A percentile compares a stretch with the other conserved stretches of the same genome.
phyloP scores from a whole-genome alignment of 2,888 invertebrate genomes.

The Dioctria linearis region DNA sequence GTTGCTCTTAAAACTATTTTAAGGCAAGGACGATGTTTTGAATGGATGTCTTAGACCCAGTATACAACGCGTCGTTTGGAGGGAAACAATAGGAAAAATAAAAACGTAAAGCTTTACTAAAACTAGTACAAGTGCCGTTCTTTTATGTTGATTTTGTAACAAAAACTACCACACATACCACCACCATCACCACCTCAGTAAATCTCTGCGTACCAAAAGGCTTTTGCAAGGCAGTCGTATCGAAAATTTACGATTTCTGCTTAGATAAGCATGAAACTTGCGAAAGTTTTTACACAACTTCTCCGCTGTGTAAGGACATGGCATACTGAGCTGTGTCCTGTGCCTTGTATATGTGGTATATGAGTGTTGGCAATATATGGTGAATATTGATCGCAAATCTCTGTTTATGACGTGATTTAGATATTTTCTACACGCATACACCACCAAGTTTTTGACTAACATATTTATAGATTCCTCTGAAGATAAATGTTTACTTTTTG shows the following conservation, averaged over 20 bases:
- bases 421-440: slow-evolving; percentile 39
- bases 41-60: slow-evolving; percentile 5
- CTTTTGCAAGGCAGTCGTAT: slow-evolving; percentile 53
- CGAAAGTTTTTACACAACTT: slow-evolving; percentile 50
- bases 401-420: slow-evolving; percentile 53
- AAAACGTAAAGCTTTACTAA: neutral
- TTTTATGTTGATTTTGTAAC: slow-evolving; percentile 47
- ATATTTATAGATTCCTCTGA: slow-evolving; percentile 45
- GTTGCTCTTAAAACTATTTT: slow-evolving; percentile 1
- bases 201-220: slow-evolving; percentile 47
- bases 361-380: slow-evolving; percentile 47
- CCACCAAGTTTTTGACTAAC: slow-evolving; percentile 26
- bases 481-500: slow-evolving; percentile 29
- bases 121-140: slow-evolving; percentile 18
- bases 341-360: slow-evolving; percentile 28
- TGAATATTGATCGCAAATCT: slow-evolving; percentile 53
- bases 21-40: neutral
- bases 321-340: slow-evolving; percentile 17
- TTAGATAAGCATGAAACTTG: slow-evolving; percentile 53
- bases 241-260: slow-evolving; percentile 53
- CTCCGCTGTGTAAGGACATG: slow-evolving; percentile 38
- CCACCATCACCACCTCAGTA: slow-evolving; percentile 26
- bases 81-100: slow-evolving; percentile 10
- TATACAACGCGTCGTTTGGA: slow-evolving; percentile 7
- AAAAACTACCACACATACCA: slow-evolving; percentile 39